Conservation (phyloP, 2,113 vertebrate species). For the Condylura cristata region DNA sequence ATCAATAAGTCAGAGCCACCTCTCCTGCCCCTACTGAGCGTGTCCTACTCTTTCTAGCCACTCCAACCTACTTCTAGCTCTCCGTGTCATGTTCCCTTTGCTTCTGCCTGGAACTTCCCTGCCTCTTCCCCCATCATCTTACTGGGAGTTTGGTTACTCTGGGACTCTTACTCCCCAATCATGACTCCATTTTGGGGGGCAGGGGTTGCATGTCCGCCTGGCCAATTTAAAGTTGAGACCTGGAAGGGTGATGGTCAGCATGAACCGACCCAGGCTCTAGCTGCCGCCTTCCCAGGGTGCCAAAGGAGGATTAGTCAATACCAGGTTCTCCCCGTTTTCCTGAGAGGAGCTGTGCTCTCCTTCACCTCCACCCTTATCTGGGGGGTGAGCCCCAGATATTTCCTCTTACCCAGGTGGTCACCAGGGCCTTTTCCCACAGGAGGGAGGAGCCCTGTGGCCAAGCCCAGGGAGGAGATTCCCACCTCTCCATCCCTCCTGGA, state of each 20-base stretch:
- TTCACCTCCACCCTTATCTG: not conserved
- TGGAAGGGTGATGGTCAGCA: fast-evolving
- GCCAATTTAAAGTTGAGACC: not conserved
- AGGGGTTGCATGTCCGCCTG: too few relatives aligned
- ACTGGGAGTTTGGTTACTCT: fast-evolving
- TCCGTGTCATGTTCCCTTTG: not conserved
- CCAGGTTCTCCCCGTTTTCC: not conserved
- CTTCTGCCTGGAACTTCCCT: not conserved
- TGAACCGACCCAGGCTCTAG: fast-evolving
- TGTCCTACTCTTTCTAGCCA: fast-evolving
- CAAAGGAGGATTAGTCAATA: not conserved
- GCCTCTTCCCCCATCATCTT: not conserved
- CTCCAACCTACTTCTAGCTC: not conserved
- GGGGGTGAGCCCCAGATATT: not conserved
- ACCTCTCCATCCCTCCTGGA: not conserved
- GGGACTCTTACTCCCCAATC: not conserved
- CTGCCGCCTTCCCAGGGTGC: not conserved
- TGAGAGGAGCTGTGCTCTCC: not conserved
- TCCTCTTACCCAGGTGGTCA: not conserved
- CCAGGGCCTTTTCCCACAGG: not conserved
- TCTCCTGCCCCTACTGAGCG: not conserved
- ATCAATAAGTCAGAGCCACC: fast-evolving
- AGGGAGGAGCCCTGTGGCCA: not conserved
- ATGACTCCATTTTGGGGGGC: not conserved
- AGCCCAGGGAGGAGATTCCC: not conserved